phyloP scores from a whole-genome alignment of 2,797 vertebrate species.

The Leontopithecus rosalia region DNA sequence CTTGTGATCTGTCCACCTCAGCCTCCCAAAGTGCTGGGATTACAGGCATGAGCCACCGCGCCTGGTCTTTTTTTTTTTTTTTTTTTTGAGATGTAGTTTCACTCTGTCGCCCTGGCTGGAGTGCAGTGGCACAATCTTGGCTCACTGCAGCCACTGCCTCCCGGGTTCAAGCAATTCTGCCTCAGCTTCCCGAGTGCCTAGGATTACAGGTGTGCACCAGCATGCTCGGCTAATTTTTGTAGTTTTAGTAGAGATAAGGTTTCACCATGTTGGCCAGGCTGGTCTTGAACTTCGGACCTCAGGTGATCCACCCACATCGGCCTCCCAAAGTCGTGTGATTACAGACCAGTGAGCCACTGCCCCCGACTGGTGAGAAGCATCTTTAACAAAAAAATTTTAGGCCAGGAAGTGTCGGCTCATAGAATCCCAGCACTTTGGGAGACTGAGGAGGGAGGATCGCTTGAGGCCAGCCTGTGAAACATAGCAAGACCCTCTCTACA shows the following conservation, averaged over 20 bases:
- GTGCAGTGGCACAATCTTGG: neutral
- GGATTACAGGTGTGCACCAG: neutral
- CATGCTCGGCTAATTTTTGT: neutral
- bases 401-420: neutral
- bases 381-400: neutral
- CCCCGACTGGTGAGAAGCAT: neutral
- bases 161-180: neutral
- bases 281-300: neutral
- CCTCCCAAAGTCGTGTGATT: neutral
- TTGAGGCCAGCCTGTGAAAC: neutral
- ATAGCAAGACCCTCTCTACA: neutral
- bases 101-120: accelerated
- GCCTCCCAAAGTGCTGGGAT: too few relatives aligned
- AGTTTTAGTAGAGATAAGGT: neutral
- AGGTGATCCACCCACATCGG: neutral
- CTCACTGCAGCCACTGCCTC: neutral
- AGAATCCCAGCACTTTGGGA: neutral
- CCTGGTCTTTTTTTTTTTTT: neutral
- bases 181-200: neutral
- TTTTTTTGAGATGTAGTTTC: neutral
- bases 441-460: neutral
- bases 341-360: neutral
- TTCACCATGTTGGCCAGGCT: neutral
- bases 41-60: too few relatives aligned
- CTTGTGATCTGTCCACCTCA: too few relatives aligned